These are phyloP conservation scores for Nebria brevicollis DNA, from an alignment of 2,888 invertebrate genomes.

Conservation along the genomic window DNA sequence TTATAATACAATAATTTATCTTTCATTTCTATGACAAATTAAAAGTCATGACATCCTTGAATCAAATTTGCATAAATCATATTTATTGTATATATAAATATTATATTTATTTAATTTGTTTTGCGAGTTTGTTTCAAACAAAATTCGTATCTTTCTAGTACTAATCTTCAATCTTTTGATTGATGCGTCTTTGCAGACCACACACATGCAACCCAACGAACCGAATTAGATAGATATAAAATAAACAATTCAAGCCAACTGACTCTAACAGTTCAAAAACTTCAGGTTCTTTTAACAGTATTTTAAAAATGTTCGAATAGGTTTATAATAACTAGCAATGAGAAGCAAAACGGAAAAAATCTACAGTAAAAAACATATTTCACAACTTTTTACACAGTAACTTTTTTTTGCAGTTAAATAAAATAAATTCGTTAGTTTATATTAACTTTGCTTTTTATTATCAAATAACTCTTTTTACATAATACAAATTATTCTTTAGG, in stretches of 20 bases:
- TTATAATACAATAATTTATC: neutral
- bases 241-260: neutral
- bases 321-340: too few species aligned
- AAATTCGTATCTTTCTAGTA: neutral
- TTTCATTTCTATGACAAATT: slow-evolving; percentile 1
- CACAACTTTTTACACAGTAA: too few species aligned
- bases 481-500: too few species aligned
- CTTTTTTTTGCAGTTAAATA: too few species aligned
- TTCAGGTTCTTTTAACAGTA: neutral
- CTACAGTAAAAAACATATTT: too few species aligned
- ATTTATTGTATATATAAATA: neutral
- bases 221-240: neutral
- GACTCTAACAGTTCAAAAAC: neutral
- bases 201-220: neutral
- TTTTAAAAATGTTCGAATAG: too few species aligned
- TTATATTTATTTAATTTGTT: neutral
- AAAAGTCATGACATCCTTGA: neutral
- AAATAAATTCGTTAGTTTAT: too few species aligned
- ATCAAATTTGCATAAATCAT: neutral
- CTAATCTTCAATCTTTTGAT: neutral
- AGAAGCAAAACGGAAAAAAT: too few species aligned
- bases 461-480: too few species aligned
- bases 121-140: neutral
- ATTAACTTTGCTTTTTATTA: too few species aligned
- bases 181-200: neutral